These are phyloP conservation scores for Benitochromis conjunctus DNA, from an alignment of 2,113 vertebrate genomes.

Conservation along the genomic window DNA sequence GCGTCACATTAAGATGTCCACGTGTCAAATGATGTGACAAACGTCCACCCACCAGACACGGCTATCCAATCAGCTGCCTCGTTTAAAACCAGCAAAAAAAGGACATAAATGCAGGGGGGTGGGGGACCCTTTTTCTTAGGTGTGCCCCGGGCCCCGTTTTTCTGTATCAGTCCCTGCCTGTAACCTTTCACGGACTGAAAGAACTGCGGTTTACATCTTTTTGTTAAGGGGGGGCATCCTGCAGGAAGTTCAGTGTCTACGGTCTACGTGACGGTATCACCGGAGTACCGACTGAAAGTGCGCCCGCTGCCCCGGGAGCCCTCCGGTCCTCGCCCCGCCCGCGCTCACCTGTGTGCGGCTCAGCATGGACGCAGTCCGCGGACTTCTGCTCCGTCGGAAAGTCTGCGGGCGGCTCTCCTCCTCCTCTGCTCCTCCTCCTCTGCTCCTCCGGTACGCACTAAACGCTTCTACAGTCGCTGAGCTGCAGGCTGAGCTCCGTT, in stretches of 20 bases:
- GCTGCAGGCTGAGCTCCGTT: no score
- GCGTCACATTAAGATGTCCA: neutral
- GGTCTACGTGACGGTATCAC: neutral
- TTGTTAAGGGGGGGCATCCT: neutral
- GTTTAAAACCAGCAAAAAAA: neutral
- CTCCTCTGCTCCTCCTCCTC: neutral
- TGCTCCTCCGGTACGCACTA: neutral
- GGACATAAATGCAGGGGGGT: neutral
- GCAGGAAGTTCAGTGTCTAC: neutral
- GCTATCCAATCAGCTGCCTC: neutral
- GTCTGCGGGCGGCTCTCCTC: neutral
- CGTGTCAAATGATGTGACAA: neutral
- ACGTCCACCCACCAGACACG: neutral
- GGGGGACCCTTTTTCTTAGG: neutral
- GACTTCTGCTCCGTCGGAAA: slow-evolving; percentile 15
- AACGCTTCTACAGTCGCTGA: neutral
- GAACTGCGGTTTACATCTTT: neutral
- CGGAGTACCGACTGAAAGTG: neutral
- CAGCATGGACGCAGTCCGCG: slow-evolving; percentile 13
- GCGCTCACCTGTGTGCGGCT: slow-evolving; percentile 14
- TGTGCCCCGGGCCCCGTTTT: neutral
- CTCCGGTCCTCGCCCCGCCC: neutral
- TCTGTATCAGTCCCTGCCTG: neutral
- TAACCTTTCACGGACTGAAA: neutral
- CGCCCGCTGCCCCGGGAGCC: neutral